A percentile compares a stretch with the other conserved stretches of the same genome.
phyloP scores from a whole-genome alignment of 1,140 invertebrate species.

The Augochlora pura region DNA sequence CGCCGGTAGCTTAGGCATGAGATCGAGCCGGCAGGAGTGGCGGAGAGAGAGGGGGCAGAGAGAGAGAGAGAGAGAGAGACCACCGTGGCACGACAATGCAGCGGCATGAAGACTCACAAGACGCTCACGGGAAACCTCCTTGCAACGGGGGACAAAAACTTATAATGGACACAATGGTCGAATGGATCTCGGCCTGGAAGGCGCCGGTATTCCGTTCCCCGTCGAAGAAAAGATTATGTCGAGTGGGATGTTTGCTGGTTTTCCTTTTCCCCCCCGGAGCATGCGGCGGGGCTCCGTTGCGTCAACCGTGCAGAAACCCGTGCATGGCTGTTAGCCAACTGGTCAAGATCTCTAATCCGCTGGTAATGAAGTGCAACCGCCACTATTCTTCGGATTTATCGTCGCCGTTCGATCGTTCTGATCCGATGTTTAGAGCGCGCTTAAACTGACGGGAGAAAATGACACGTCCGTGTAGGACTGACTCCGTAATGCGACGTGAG shows the following conservation, averaged over 20 bases:
- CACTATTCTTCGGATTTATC: no score
- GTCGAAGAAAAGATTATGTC: slow-evolving; percentile 65
- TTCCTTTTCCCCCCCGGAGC: slow-evolving; percentile 13
- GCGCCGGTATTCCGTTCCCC: slow-evolving; percentile 61
- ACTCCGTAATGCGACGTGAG: no score
- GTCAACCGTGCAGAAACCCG: not conserved
- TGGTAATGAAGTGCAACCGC: no score
- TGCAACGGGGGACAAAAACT: slow-evolving; percentile 52
- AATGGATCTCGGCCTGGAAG: slow-evolving; percentile 57
- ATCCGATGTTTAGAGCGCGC: no score
- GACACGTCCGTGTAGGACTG: no score
- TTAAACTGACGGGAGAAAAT: no score
- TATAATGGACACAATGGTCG: slow-evolving; percentile 65
- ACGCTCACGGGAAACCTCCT: slow-evolving; percentile 52
- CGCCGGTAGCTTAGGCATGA: no score
- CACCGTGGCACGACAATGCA: slow-evolving; percentile 57
- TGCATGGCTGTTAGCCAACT: no score
- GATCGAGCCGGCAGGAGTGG: not conserved
- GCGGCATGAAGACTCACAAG: slow-evolving; percentile 56
- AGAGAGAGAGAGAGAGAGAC: slow-evolving; percentile 4
- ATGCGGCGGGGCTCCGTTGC: not conserved
- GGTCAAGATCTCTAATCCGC: no score
- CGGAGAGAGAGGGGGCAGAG: not conserved
- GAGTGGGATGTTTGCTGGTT: slow-evolving; percentile 63
- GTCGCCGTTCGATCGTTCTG: no score